Base-by-base conservation (phyloP, 2,113 vertebrate species). In the Helogale parvula region DNA sequence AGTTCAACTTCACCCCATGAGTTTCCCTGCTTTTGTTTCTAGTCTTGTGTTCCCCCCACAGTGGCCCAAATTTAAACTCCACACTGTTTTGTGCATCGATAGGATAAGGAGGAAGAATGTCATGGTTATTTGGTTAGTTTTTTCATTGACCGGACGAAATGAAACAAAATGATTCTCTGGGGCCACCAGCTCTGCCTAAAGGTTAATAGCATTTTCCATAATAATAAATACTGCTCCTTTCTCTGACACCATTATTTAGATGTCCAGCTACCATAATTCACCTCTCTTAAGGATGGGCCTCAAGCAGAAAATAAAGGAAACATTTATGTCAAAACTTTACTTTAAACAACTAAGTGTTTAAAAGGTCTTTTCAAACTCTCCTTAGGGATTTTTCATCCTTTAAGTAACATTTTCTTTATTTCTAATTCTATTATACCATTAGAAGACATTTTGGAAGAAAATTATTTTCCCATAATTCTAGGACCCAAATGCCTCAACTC, bases 221-320 rank as follows among this genome's bases (percentile, higher is more conserved):
- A n/a, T n/a, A n/a, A n/a, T 47, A 93, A 68, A 71, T 54, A 80
- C 11, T 45, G 41, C 15, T 82, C 35, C n/a, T 21, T 81, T 90
- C 47, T 82, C 80, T 95, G 31, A 63, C 12, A 19, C n/a, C 27
- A 31, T 86, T 74, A 21, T 63, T 94, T 41, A 81, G 47, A 90
- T 90, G 21, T 57, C 57, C 3, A 80, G n/a, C 31, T 74, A 29
- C 84, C 41, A n/a, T 21, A 90, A 95, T 7, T 88, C 16, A 21
- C 29, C 57, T 38, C 21, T 47, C 25, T 50, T 57, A 76, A 92
- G 45, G 72, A 71, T 66, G 57, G 35, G 21, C 45, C 12, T 71
- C 66, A 74, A 85, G 45, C 66, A 94, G n/a, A 84, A 88, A 90
- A 50, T 63, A 57, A 93, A 95, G 66, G 54, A 35, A 69, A n/a